These are phyloP conservation scores for Cataglyphis livida DNA, from an alignment of 2,888 invertebrate genomes.

Conservation along the genomic window DNA sequence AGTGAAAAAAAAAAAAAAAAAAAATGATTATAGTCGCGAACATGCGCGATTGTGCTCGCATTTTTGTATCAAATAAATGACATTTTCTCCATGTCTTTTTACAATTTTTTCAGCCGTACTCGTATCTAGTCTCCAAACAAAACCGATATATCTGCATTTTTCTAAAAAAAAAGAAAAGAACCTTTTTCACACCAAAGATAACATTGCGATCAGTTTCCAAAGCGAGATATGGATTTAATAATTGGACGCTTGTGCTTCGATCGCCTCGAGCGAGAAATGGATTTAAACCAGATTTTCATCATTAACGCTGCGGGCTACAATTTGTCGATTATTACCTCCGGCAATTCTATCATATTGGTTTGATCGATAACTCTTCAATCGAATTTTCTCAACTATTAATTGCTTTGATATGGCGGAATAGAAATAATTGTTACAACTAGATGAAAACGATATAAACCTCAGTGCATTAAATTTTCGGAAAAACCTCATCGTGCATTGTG, in stretches of 20 bases:
- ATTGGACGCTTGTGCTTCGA: constrained; percentile 19
- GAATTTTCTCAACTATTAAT: constrained; percentile 48
- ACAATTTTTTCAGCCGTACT: background rate
- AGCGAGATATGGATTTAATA: constrained; percentile 40
- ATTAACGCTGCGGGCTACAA: constrained; percentile 6
- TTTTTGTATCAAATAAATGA: constrained; percentile 61
- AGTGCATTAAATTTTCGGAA: background rate
- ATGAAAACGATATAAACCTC: constrained; percentile 8
- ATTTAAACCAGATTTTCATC: constrained; percentile 66
- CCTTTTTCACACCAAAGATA: background rate
- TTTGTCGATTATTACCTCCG: constrained; percentile 51
- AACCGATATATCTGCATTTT: background rate
- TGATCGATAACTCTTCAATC: constrained; percentile 53
- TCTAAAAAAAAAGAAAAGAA: background rate
- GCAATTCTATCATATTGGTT: constrained; percentile 33
- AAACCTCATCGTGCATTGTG: background rate
- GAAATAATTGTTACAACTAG: background rate
- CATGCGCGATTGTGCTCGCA: constrained; percentile 45
- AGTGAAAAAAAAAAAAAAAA: background rate
- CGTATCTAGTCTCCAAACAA: background rate
- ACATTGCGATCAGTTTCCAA: constrained; percentile 30
- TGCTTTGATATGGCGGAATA: background rate
- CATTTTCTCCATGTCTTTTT: constrained; percentile 53
- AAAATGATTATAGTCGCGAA: constrained; percentile 26
- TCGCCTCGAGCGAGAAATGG: constrained; percentile 65